These are phyloP conservation scores for Drosophila serrata DNA, from an alignment of 1,140 invertebrate genomes.

Conservation along the genomic window DNA sequence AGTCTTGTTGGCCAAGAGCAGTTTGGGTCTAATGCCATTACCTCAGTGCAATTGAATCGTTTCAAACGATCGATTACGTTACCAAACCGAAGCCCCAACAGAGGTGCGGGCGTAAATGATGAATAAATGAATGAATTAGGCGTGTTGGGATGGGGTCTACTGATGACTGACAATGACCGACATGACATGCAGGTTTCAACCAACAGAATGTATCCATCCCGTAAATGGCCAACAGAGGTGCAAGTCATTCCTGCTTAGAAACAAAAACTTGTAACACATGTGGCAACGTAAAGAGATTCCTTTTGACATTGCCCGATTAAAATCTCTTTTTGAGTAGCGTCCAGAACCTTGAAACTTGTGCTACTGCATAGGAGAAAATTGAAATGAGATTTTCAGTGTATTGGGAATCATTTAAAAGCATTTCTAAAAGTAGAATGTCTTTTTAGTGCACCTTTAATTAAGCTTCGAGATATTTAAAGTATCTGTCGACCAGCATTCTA, in stretches of 20 bases:
- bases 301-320: not conserved
- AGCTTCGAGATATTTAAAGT: conserved; percentile 28
- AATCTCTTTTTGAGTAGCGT: conserved; percentile 3
- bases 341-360: not conserved
- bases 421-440: no score
- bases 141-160: conserved; percentile 27
- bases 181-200: conserved; percentile 44
- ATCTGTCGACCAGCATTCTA: conserved; percentile 13
- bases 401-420: not conserved
- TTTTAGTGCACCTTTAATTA: conserved; percentile 14
- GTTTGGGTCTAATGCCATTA: conserved; percentile 37
- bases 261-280: conserved; percentile 11
- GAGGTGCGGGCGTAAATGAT: conserved; percentile 41
- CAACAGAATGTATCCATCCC: conserved; percentile 29
- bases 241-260: conserved; percentile 31
- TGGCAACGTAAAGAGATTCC: conserved; percentile 4
- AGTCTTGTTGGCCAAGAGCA: conserved; percentile 17
- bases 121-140: conserved; percentile 58
- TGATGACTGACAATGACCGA: conserved; percentile 44
- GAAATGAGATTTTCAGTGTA: no score
- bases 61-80: conserved; percentile 47
- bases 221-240: conserved; percentile 17
- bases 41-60: conserved; percentile 54
- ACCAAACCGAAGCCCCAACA: conserved; percentile 4
- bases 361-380: not conserved